Conservation (phyloP, 1,140 invertebrate species). For the Neodiprion lecontei region DNA sequence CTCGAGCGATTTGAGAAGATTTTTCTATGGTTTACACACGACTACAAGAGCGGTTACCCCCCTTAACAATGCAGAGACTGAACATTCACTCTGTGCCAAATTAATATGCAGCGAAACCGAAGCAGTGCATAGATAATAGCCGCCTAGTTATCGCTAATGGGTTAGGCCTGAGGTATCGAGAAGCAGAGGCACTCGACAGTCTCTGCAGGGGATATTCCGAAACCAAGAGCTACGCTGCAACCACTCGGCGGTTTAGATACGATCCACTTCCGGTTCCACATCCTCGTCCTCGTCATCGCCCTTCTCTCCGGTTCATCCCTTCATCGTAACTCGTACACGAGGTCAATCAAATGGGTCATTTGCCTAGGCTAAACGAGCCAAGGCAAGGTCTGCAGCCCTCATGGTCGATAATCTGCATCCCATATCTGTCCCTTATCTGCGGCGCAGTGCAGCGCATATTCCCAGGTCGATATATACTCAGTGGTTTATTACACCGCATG, state of each 20-base stretch:
- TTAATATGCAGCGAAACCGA: too few relatives aligned
- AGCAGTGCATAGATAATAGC: neutral
- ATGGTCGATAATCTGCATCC: too few relatives aligned
- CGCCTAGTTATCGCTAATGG: constrained; percentile 2
- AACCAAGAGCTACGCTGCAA: neutral
- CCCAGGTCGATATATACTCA: too few relatives aligned
- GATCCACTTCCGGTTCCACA: neutral
- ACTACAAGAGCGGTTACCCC: too few relatives aligned
- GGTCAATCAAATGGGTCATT: neutral
- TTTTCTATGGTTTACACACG: too few relatives aligned
- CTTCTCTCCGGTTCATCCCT: neutral
- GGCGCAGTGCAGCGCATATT: too few relatives aligned
- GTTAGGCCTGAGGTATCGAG: neutral
- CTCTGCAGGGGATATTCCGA: neutral
- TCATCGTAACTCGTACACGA: neutral
- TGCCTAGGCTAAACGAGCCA: neutral
- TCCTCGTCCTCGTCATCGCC: neutral
- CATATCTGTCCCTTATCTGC: too few relatives aligned
- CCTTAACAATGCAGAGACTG: too few relatives aligned
- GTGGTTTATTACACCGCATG: too few relatives aligned
- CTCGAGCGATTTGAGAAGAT: too few relatives aligned
- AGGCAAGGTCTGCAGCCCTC: neutral
- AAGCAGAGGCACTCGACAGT: neutral
- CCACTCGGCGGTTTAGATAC: neutral
- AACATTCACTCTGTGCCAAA: too few relatives aligned